Base-by-base conservation (phyloP, 2,113 vertebrate genomes). In the Xiphorhynchus elegans region DNA sequence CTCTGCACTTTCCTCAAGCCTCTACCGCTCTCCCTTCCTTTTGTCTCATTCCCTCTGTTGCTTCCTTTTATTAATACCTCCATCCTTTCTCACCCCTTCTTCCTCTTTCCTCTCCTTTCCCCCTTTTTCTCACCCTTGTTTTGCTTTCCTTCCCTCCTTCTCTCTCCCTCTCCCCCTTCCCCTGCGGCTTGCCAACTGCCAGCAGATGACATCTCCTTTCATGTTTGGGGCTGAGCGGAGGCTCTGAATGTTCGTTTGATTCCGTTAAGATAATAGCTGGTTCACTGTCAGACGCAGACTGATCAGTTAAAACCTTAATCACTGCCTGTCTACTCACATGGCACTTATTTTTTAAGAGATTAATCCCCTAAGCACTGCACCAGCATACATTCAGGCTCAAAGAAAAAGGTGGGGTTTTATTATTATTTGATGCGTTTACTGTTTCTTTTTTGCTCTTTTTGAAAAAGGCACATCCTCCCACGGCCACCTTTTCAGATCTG, bases 291-390 rank as follows among this genome's bases (percentile, higher is more conserved):
- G 99, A 98, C 97, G 98, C 98, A 97, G 99, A 99, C 99, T 99
- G 99, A 99, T 99, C 99, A 99, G 98, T 99, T 99, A 99, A 99
- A 99, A 99, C 99, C 99, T 99, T 99, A 99, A 99, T 99, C 99
- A 99, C 99, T 98, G 99, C 99, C 99, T 99, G 99, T 99, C 99
- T 99, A 99, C 99, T 99, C 97, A 97, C 98, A 98, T 99, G 98
- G 99, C 99, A 99, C 98, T 98, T 98, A 98, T 97, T 98, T 98
- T 97, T 98, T 98, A 98, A 98, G 98, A 99, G 98, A 99, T 98
- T 98, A 98, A 98, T 99, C 98, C 98, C 98, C 95, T 97, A 98
- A 98, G 98, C 98, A 97, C 97, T 87, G 97, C 98, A 98, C 98
- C 97, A 95, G 98, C 98, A 98, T 98, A 98, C 98, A 98, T 97